Evolutionary conservation across 2,797 vertebrate species (phyloP).

Genomic region (Leptatherina wallacei): DNA sequence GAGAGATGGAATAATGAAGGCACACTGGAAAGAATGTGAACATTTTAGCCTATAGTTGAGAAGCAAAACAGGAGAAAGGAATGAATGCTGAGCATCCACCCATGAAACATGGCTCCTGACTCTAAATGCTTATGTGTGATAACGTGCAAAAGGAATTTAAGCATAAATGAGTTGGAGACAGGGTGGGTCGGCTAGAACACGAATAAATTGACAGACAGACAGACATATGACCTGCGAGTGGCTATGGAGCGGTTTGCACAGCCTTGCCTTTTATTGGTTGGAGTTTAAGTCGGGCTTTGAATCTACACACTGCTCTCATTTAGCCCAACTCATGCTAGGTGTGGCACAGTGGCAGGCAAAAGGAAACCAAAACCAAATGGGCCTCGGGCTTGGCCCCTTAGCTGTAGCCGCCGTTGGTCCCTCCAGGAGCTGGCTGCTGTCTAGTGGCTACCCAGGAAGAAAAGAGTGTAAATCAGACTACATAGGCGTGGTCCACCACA

Average conservation of each 20-base stretch:
- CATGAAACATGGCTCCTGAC: slow-evolving; percentile 41
- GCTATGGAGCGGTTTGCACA: slow-evolving; percentile 58
- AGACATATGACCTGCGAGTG: slow-evolving; percentile 68
- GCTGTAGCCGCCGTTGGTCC: slow-evolving; percentile 70
- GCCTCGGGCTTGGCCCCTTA: slow-evolving; percentile 68
- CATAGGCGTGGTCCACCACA: slow-evolving; percentile 72
- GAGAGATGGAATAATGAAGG: slow-evolving; percentile 41
- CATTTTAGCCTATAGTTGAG: slow-evolving; percentile 39
- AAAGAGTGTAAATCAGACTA: slow-evolving; percentile 78
- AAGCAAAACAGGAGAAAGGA: slow-evolving; percentile 35
- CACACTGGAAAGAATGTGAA: slow-evolving; percentile 48
- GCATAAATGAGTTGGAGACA: slow-evolving; percentile 63
- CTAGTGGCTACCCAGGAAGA: slow-evolving; percentile 67
- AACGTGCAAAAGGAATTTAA: slow-evolving; percentile 64
- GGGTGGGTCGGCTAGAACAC: slow-evolving; percentile 54
- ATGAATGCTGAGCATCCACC: slow-evolving; percentile 46
- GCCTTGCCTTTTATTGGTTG: slow-evolving; percentile 75
- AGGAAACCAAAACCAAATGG: slow-evolving; percentile 84
- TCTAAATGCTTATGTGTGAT: slow-evolving; percentile 56
- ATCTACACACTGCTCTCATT: slow-evolving; percentile 83
- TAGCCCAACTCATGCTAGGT: slow-evolving; percentile 81
- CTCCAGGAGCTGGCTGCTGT: slow-evolving; percentile 70
- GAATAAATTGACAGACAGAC: slow-evolving; percentile 73
- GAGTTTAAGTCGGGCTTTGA: slow-evolving; percentile 61
- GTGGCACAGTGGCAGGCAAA: slow-evolving; percentile 79